phyloP scores from a whole-genome alignment of 1,140 invertebrate species.

The Caenorhabditis tropicalis region DNA sequence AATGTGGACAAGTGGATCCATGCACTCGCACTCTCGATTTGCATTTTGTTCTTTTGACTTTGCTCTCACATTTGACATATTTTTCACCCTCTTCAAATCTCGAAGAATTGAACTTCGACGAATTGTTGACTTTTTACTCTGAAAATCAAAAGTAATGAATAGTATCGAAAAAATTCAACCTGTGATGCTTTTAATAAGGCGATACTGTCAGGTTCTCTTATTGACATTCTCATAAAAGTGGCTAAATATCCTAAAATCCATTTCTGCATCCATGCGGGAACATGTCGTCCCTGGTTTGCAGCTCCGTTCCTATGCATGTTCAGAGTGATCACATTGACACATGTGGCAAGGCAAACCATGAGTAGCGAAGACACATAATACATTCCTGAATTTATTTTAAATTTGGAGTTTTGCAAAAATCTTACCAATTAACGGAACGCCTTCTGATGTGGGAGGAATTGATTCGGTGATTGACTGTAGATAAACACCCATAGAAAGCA shows the following conservation, averaged over 20 bases:
- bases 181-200: slow-evolving; percentile 67
- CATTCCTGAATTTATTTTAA: slow-evolving; percentile 75
- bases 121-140: slow-evolving; percentile 68
- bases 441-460: slow-evolving; percentile 87
- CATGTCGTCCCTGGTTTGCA: slow-evolving; percentile 60
- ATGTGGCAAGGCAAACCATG: slow-evolving; percentile 86
- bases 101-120: slow-evolving; percentile 65
- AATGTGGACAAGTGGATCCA: slow-evolving; percentile 50
- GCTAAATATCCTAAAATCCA: slow-evolving; percentile 70
- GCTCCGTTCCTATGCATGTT: slow-evolving; percentile 87
- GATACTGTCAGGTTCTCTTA: slow-evolving; percentile 70
- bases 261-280: slow-evolving; percentile 67
- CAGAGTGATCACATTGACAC: slow-evolving; percentile 79
- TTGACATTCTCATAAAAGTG: slow-evolving; percentile 63
- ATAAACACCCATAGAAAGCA: slow-evolving; percentile 90
- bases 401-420: neutral
- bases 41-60: slow-evolving; percentile 45
- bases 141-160: neutral
- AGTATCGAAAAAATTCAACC: slow-evolving; percentile 46
- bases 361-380: slow-evolving; percentile 91
- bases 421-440: slow-evolving; percentile 85
- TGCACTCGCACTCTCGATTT: slow-evolving; percentile 62
- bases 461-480: slow-evolving; percentile 89
- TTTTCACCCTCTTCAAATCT: slow-evolving; percentile 68
- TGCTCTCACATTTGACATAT: slow-evolving; percentile 51